Evolutionary conservation across 2,113 vertebrate genomes (phyloP), one percentile per base, ranked within the genome.

Genomic region (Nycticorax nycticorax): DNA sequence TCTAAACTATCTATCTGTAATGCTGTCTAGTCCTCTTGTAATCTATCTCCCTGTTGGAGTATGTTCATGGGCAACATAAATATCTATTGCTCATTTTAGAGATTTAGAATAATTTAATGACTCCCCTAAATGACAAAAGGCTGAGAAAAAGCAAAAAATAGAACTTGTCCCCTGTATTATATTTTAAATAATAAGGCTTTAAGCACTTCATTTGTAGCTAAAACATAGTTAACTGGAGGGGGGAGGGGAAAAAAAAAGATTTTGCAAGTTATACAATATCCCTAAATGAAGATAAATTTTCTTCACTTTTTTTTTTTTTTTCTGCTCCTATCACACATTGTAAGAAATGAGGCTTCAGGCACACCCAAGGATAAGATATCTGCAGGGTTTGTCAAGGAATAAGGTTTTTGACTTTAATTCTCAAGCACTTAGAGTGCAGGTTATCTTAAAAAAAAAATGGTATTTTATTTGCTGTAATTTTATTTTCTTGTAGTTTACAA

Each of bases 211-310:
- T 66, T 85, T 80, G 9, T 45, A 69, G 24, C 4, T 85, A 75
- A 88, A 56, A 24, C 0, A 1, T 22, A 56, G 39, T 60, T 84
- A 84, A 43, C 6, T 4, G 20, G 9, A 0, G 2, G 6, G 12
- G 12, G 14, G 1, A 7, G 6, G 15, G 8, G 13, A 3, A 13
- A 3, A 17, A 39, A 28, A 32, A 48, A 27, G 3, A 43, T 39
- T 57, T 74, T 57, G 3, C 14, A 57, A 45, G 12, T 85, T 33
- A 30, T 12, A 18, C 14, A 55, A 33, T n/a, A 85, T 45, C 4
- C 8, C 3, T 47, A 72, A 63, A 68, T 41, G 4, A 77, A 81
- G 18, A 56, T 24, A 89, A 55, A 50, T 37, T 39, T 72, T n/a
- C 39, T 77, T 53, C 4, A 5, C 4, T 0, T 39, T 55, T 71